These are phyloP conservation scores for Kryptolebias ocellatus DNA, from an alignment of 2,797 vertebrate genomes.

Conservation along the genomic window DNA sequence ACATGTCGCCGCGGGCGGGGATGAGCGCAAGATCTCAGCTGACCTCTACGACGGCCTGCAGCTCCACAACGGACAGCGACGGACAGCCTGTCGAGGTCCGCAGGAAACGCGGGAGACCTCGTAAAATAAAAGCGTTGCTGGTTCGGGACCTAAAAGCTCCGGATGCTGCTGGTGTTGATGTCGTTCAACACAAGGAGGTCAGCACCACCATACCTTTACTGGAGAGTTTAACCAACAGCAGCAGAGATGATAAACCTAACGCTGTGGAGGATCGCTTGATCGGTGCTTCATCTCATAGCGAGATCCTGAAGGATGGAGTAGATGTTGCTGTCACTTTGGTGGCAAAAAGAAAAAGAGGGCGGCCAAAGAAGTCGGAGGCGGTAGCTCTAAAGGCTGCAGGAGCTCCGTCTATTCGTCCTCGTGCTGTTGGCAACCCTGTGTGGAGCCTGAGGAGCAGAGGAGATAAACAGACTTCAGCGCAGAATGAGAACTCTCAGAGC, in stretches of 20 bases:
- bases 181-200: conserved; percentile 43
- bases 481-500: conserved; percentile 19
- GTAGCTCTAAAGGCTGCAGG: background rate
- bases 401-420: background rate
- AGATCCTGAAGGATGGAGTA: conserved; percentile 17
- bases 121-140: conserved; percentile 30
- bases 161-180: conserved; percentile 2
- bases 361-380: conserved; percentile 42
- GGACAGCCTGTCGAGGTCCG: conserved; percentile 12
- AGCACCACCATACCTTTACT: conserved; percentile 36
- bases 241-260: conserved; percentile 20
- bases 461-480: conserved; percentile 3
- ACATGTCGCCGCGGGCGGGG: conserved; percentile 4
- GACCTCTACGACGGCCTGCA: conserved; percentile 24
- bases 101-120: conserved; percentile 57
- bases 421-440: conserved; percentile 4
- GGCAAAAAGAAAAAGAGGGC: conserved; percentile 55
- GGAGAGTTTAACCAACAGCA: conserved; percentile 29
- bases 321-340: conserved; percentile 1
- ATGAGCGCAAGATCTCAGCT: conserved; percentile 29
- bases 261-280: conserved; percentile 8
- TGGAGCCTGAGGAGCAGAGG: conserved; percentile 55
- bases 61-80: conserved; percentile 31
- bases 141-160: conserved; percentile 4
- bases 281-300: conserved; percentile 16